Base-by-base conservation (phyloP, 2,113 vertebrate genomes). In the Lamprotornis superbus region DNA sequence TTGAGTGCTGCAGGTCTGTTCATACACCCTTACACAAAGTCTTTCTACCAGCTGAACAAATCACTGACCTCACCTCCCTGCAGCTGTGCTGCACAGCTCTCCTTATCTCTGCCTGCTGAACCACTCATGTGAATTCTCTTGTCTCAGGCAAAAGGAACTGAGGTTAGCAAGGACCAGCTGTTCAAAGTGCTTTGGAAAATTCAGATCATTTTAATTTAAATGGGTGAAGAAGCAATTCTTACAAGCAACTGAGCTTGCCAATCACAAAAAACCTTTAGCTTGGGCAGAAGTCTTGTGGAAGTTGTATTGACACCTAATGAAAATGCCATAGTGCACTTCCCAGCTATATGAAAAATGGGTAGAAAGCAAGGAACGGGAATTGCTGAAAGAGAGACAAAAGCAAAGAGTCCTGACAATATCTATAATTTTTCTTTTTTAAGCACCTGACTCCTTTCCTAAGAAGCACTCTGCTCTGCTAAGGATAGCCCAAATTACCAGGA, bases 201-300 rank as follows among this genome's bases (percentile, higher is more conserved):
- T 42, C 67, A 70, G 52, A 71, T 50, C 1, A 50, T 70, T 89
- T 93, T 74, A 37, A 67, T 53, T 93, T 63, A 63, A 82, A 82
- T 44, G 70, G 65, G 17, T 71, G 57, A 96, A 87, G 87, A 91
- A 82, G n/a, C 56, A 94, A 91, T 95, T 95, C 70, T 71, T 84
- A 82, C 33, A 82, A 91, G 65, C 57, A 95, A 44, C 35, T 79
- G 81, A 89, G 37, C 56, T 84, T 93, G 64, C 47, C 49, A 68
- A 33, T 87, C 65, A 95, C 27, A 1, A 2, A 81, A 87, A 65
- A 89, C 14, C n/a, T 81, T 87, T 87, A 67, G 20, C 25, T 61
- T 49, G 23, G 19, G 13, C 52, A 78, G 50, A 67, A 74, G 42
- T 77, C 85, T 81, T 35, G 61, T 81, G 33, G 59, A 61, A 87